These are phyloP conservation scores for Amniataba percoides DNA, from an alignment of 2,797 vertebrate genomes.

Conservation along the genomic window DNA sequence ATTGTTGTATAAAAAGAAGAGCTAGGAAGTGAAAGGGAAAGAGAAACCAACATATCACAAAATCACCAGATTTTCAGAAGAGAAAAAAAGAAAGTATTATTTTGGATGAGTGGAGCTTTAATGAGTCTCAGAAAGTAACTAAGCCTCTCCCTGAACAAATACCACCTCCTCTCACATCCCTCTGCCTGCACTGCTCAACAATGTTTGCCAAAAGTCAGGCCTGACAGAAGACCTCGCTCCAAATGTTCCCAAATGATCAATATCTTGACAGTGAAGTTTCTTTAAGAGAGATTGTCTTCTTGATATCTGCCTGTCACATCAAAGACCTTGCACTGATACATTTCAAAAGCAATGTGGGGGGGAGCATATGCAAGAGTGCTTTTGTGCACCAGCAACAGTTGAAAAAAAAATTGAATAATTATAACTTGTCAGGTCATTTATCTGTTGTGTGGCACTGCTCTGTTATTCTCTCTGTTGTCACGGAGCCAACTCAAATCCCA, in stretches of 20 bases:
- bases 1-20: too few species aligned
- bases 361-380: background rate
- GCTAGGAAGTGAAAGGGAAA: background rate
- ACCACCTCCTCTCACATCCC: background rate
- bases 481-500: conserved; percentile 43
- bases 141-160: conserved; percentile 15
- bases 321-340: background rate
- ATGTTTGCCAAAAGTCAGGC: conserved; percentile 3
- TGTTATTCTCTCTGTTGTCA: conserved; percentile 28
- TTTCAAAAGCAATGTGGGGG: background rate
- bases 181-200: background rate
- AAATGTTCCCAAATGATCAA: conserved; percentile 32
- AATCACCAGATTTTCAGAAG: background rate
- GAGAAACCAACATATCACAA: background rate
- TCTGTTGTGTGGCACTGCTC: conserved; percentile 49
- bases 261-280: background rate
- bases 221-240: conserved; percentile 13
- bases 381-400: background rate
- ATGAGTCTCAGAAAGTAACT: background rate
- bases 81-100: background rate
- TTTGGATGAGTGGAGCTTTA: conserved; percentile 5
- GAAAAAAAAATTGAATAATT: background rate
- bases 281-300: background rate
- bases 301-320: background rate
- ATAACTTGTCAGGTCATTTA: conserved; percentile 9